Base-by-base conservation (phyloP, 2,888 invertebrate genomes). In the Pyralis farinalis region DNA sequence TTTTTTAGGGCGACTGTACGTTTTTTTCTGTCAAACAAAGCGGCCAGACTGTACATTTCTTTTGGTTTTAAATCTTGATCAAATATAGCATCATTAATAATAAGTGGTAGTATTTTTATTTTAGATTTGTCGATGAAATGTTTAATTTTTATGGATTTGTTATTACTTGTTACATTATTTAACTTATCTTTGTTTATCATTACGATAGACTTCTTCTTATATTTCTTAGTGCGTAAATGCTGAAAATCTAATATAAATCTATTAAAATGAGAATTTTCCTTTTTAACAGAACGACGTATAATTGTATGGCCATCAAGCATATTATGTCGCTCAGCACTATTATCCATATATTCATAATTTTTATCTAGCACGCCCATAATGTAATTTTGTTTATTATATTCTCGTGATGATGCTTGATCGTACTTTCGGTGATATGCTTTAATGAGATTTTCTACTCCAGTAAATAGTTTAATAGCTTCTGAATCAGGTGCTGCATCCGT, bases 391-490 rank as follows among this genome's bases (percentile, higher is more conserved):
- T 16, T 2, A 2, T 16, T 4, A 16, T 40, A 29, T 9, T 43
- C 45, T 12, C 34, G 11, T n/a, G 22, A 21, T 12, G 55, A 52
- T 33, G 49, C 46, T 35, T 46, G 50, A 32, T 75, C 73, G 43
- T 76, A 70, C 4, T 57, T 68, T 34, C 77, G 64, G 43, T 80
- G 75, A 49, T 81, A 84, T 1, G 66, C 63, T 40, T 71, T 65
- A 12, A 82, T 60, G 12, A 85, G 53, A 49, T 71, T 71, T 58
- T 85, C 79, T 38, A 86, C 40, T 0, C 81, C 78, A 3, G 72
- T 71, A 42, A 85, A 87, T 7, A 79, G 41, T 55, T 71, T 78
- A 34, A 85, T 73, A 7, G 72, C 64, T 5, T 86, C 80, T 1
- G 59, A 44, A 45, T 87, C 86, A 5, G 85, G 86, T 5, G 71